Conservation (phyloP, 2,113 vertebrate genomes). For the Pluvialis apricaria region DNA sequence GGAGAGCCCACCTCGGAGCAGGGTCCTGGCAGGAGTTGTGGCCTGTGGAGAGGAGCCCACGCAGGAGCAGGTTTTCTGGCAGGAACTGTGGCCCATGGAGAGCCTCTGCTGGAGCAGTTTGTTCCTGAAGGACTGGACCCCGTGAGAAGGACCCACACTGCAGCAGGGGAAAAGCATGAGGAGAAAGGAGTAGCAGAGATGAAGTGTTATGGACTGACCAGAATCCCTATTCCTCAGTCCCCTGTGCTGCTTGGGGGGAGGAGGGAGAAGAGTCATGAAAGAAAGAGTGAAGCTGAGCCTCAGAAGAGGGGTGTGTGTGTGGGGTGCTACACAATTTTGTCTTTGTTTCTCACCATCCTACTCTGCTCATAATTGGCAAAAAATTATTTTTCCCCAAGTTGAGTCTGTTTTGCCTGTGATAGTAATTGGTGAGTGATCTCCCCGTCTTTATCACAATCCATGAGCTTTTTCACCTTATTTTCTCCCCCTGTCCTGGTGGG, state of each 20-base stretch:
- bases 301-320: accelerated
- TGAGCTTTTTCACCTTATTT: background rate
- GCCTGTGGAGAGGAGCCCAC: background rate
- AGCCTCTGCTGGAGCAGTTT: background rate
- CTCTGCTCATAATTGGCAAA: background rate
- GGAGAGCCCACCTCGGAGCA: background rate
- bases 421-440: background rate
- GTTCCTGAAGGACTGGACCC: background rate
- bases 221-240: background rate
- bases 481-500: background rate
- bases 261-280: background rate
- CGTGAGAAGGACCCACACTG: background rate
- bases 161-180: background rate
- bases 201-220: background rate
- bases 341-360: background rate
- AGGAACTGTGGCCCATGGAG: background rate
- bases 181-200: background rate
- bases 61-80: background rate
- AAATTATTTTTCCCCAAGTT: background rate
- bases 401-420: background rate
- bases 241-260: background rate
- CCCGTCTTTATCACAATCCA: background rate
- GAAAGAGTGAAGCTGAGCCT: background rate
- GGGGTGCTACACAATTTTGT: background rate
- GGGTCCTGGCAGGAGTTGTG: background rate